Evolutionary conservation across 2,888 invertebrate species (phyloP).

Genomic region (Aspidapion aeneum): DNA sequence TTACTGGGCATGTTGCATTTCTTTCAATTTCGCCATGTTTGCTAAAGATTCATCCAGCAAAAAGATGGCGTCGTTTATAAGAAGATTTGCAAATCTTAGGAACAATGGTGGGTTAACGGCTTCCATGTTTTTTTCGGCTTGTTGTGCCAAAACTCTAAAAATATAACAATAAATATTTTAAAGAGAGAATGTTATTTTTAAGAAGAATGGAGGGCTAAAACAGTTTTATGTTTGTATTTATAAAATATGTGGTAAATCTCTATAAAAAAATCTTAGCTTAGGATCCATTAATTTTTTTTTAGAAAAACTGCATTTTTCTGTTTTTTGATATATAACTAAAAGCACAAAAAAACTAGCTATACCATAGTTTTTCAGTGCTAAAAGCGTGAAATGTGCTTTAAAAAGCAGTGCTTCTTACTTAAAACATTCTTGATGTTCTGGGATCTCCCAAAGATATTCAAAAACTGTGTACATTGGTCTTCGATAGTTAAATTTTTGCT

Average conservation of each 20-base stretch:
- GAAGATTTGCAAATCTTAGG: constrained; percentile 89
- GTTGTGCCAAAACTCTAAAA: constrained; percentile 65
- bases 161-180: too few species aligned
- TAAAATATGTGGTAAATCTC: background rate
- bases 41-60: constrained; percentile 87
- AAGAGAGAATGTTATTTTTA: too few species aligned
- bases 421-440: constrained; percentile 73
- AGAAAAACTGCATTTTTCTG: too few species aligned
- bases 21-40: constrained; percentile 85
- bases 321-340: too few species aligned
- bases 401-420: constrained; percentile 53
- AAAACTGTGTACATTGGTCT: constrained; percentile 93
- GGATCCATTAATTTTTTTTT: too few species aligned
- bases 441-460: constrained; percentile 85
- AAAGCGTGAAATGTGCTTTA: too few species aligned
- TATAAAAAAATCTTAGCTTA: background rate
- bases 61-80: constrained; percentile 97
- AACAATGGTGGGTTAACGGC: constrained; percentile 88
- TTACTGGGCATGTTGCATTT: constrained; percentile 73
- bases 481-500: constrained; percentile 95
- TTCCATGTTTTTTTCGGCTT: constrained; percentile 86
- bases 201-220: too few species aligned
- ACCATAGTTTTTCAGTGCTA: too few species aligned
- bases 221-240: too few species aligned
- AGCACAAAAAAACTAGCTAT: too few species aligned